Conservation (phyloP, 2,797 vertebrate genomes). For the Lepilemur ruficaudatus region DNA sequence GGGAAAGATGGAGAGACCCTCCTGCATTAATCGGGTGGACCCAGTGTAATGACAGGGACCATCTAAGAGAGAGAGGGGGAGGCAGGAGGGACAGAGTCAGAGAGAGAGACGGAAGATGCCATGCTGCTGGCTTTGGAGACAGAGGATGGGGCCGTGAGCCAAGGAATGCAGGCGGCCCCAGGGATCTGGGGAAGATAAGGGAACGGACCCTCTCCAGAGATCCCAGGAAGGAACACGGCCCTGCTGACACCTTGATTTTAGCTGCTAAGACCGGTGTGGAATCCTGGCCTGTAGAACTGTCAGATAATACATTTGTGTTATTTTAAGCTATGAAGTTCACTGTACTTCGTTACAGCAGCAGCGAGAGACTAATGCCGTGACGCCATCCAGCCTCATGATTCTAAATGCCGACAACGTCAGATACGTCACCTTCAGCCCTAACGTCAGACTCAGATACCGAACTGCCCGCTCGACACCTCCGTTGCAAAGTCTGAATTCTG, state of each 20-base stretch:
- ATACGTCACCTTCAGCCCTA: background rate
- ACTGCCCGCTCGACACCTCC: background rate
- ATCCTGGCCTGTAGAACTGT: background rate
- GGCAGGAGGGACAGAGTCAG: background rate
- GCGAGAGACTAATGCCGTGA: background rate
- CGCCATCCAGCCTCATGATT: no score
- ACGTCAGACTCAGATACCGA: background rate
- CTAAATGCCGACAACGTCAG: no score
- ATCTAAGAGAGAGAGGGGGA: background rate
- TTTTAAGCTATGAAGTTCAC: background rate
- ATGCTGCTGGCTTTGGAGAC: background rate
- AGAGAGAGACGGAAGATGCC: background rate
- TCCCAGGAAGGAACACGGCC: background rate
- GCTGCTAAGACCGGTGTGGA: background rate
- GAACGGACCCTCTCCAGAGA: background rate
- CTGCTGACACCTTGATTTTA: background rate
- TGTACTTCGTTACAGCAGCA: background rate
- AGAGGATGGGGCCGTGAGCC: background rate
- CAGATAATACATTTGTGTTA: background rate
- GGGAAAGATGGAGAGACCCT: background rate
- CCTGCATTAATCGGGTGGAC: background rate
- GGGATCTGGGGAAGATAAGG: background rate
- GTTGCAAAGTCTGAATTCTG: background rate
- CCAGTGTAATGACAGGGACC: background rate
- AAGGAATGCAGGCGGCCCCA: background rate